A percentile compares a stretch with the other conserved stretches of the same genome.
phyloP scores from a whole-genome alignment of 2,113 vertebrate species.

The Epinephelus cyanopodus region DNA sequence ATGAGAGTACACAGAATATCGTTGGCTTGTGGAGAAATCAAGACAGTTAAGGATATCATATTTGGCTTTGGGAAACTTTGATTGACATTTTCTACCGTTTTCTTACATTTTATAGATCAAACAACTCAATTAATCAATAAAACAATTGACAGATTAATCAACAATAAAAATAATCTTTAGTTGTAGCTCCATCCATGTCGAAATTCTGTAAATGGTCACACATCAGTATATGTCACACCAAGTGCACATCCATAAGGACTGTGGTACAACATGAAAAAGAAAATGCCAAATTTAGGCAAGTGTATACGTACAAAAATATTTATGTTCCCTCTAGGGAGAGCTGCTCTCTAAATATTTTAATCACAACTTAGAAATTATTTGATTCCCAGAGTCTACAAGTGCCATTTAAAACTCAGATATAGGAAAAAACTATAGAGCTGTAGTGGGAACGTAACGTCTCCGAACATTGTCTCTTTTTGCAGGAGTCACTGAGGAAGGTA shows the following conservation, averaged over 20 bases:
- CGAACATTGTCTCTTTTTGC: neutral
- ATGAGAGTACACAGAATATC: no score
- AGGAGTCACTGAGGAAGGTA: neutral
- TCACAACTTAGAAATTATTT: neutral
- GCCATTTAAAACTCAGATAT: neutral
- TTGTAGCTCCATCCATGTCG: no score
- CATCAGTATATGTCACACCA: slow-evolving; percentile 10
- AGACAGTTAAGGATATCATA: no score
- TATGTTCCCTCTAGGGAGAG: neutral
- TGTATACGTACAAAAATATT: neutral
- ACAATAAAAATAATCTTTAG: no score
- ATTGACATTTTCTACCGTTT: no score
- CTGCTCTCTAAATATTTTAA: neutral
- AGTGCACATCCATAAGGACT: neutral
- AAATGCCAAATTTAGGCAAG: neutral
- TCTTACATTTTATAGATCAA: no score
- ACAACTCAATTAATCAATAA: no score
- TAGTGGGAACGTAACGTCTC: neutral
- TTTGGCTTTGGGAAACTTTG: no score
- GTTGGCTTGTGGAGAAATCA: no score
- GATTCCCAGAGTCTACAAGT: neutral
- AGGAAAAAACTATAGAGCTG: neutral
- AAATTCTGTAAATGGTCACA: neutral
- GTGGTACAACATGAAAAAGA: neutral
- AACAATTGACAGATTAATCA: no score